Conservation (phyloP, 2,888 invertebrate genomes). For the Podotricha telesiphe region DNA sequence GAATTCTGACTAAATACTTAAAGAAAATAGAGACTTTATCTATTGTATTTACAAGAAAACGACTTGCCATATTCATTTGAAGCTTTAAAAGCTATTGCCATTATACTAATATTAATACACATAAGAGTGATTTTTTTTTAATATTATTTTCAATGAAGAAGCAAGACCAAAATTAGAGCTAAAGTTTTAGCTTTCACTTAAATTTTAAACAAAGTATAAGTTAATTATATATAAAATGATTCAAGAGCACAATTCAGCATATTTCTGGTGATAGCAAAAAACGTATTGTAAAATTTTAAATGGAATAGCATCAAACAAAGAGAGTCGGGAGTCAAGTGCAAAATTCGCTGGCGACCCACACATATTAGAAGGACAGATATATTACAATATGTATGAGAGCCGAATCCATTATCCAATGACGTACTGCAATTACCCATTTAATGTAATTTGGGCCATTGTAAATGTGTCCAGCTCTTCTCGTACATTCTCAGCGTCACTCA, state of each 20-base stretch:
- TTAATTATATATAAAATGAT: slow-evolving; percentile 34
- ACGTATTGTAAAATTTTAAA: slow-evolving; percentile 69
- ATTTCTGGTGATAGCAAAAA: slow-evolving; percentile 70
- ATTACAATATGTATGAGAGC: slow-evolving; percentile 73
- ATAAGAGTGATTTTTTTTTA: too few species aligned
- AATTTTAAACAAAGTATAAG: background rate
- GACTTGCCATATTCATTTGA: background rate
- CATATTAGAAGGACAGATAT: slow-evolving; percentile 65
- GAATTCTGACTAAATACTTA: slow-evolving; percentile 46
- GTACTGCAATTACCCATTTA: slow-evolving; percentile 83
- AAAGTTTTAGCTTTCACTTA: background rate
- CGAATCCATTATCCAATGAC: slow-evolving; percentile 83
- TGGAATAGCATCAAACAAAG: slow-evolving; percentile 72
- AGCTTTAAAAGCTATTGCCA: background rate
- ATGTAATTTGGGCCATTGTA: slow-evolving; percentile 81
- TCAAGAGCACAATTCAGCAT: slow-evolving; percentile 62
- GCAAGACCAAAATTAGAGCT: background rate
- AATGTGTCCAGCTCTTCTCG: slow-evolving; percentile 70
- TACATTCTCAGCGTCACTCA: slow-evolving; percentile 78
- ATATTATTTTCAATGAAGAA: background rate
- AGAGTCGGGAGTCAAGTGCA: slow-evolving; percentile 71
- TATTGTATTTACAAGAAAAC: background rate
- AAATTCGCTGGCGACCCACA: slow-evolving; percentile 73
- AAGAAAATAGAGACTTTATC: slow-evolving; percentile 32
- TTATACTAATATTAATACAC: background rate